Percentiles rank a stretch among this genome's conserved stretches.
phyloP scores from a whole-genome alignment of 2,888 invertebrate genomes.

The Norana najaformis region DNA sequence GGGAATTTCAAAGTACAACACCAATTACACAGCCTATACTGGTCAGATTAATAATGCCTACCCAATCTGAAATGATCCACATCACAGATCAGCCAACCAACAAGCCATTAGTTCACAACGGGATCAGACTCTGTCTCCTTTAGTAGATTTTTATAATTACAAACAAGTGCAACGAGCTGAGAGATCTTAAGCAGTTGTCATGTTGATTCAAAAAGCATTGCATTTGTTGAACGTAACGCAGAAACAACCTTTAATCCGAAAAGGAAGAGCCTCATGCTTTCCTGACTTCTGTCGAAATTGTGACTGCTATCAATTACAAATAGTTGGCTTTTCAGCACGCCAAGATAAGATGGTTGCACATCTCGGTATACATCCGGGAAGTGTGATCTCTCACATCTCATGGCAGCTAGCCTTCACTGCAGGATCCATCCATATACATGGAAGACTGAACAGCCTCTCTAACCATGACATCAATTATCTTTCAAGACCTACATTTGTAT shows the following conservation, averaged over 20 bases:
- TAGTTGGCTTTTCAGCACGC: not conserved
- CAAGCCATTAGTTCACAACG: not conserved
- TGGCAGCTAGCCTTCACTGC: not conserved
- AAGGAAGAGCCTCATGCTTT: not conserved
- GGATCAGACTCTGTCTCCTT: too few species aligned
- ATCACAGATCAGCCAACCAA: not conserved
- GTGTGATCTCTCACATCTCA: not conserved
- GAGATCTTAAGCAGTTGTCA: not conserved
- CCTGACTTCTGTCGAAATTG: not conserved
- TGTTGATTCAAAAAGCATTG: not conserved
- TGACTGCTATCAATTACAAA: not conserved
- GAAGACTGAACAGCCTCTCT: too few species aligned
- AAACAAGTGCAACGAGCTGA: not conserved
- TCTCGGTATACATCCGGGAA: not conserved
- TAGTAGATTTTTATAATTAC: too few species aligned
- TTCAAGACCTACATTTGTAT: not conserved
- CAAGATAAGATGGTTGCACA: not conserved
- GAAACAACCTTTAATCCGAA: not conserved
- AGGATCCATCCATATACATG: not conserved
- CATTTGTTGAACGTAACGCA: not conserved
- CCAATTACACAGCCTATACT: not conserved
- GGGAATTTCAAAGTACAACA: not conserved
- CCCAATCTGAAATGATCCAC: too few species aligned
- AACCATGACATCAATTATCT: not conserved
- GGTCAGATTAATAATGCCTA: not conserved